Evolutionary conservation across 2,888 invertebrate species (phyloP).

Genomic region (Sphaeridia pumilis): DNA sequence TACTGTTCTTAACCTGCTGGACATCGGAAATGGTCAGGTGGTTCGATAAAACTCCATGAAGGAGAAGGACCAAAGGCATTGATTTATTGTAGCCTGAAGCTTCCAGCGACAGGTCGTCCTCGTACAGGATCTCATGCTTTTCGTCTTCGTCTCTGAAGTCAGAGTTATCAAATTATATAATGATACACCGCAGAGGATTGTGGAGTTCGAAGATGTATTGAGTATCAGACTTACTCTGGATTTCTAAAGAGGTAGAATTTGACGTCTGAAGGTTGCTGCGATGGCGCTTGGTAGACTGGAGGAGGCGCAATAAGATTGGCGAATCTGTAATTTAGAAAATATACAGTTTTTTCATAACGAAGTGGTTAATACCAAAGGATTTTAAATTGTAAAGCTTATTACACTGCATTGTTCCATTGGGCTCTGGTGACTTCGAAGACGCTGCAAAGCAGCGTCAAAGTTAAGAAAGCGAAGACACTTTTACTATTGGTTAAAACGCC

Average conservation of each 20-base stretch:
- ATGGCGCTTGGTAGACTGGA: neutral
- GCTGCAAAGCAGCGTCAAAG: too few species aligned
- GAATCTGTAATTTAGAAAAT: neutral
- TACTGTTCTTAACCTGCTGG: conserved; percentile 16
- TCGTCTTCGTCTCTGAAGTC: conserved; percentile 12
- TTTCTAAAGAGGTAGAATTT: conserved; percentile 10
- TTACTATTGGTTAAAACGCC: too few species aligned
- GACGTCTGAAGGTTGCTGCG: conserved; percentile 1
- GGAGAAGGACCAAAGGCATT: conserved; percentile 8
- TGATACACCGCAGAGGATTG: neutral
- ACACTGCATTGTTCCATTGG: too few species aligned
- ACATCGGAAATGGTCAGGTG: conserved; percentile 10
- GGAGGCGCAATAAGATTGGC: neutral
- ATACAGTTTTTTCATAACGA: neutral
- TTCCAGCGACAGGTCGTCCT: conserved; percentile 2
- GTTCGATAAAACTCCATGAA: conserved; percentile 14
- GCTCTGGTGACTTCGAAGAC: too few species aligned
- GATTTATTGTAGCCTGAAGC: conserved; percentile 6
- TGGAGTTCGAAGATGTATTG: neutral
- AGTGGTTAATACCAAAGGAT: too few species aligned
- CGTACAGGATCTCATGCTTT: conserved; percentile 4
- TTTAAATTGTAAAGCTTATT: too few species aligned
- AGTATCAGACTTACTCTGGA: conserved; percentile 5
- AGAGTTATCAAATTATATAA: neutral
- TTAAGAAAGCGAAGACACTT: too few species aligned